phyloP scores from a whole-genome alignment of 1,140 invertebrate genomes.

The Pseudobourletiella spinata region DNA sequence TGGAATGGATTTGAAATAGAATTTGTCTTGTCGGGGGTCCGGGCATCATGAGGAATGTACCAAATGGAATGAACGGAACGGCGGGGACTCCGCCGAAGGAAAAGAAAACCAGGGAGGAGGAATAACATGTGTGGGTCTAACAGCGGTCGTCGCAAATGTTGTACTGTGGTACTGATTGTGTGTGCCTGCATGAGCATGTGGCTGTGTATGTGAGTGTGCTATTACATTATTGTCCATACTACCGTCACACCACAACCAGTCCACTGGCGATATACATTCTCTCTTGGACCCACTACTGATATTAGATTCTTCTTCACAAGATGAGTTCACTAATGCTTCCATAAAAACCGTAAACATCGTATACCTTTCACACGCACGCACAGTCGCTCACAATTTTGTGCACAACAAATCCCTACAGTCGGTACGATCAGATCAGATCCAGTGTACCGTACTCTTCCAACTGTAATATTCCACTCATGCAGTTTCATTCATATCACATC shows the following conservation, averaged over 20 bases:
- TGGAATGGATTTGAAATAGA: conserved; percentile 14
- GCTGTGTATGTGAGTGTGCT: too few relatives aligned
- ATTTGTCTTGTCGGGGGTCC: conserved; percentile 15
- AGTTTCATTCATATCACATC: too few relatives aligned
- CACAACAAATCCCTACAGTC: too few relatives aligned
- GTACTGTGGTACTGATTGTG: background rate
- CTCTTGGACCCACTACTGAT: too few relatives aligned
- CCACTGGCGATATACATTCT: background rate
- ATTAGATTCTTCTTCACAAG: background rate
- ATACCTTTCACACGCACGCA: background rate
- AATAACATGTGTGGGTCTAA: background rate
- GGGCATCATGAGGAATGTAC: conserved; percentile 2
- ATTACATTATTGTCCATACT: too few relatives aligned
- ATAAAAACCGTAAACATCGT: background rate
- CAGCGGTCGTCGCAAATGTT: background rate
- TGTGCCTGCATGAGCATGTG: background rate
- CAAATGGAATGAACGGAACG: conserved; percentile 7
- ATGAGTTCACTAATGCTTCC: background rate
- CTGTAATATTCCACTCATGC: too few relatives aligned
- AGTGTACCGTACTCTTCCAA: too few relatives aligned
- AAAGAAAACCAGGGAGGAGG: background rate
- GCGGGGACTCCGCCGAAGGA: conserved; percentile 9
- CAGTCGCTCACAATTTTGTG: too few relatives aligned
- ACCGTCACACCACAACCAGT: conserved; percentile 6
- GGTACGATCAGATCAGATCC: too few relatives aligned